Evolutionary conservation across 1,140 invertebrate genomes (phyloP), one percentile per base, ranked within the genome.

Genomic region (Pectinophora gossypiella): DNA sequence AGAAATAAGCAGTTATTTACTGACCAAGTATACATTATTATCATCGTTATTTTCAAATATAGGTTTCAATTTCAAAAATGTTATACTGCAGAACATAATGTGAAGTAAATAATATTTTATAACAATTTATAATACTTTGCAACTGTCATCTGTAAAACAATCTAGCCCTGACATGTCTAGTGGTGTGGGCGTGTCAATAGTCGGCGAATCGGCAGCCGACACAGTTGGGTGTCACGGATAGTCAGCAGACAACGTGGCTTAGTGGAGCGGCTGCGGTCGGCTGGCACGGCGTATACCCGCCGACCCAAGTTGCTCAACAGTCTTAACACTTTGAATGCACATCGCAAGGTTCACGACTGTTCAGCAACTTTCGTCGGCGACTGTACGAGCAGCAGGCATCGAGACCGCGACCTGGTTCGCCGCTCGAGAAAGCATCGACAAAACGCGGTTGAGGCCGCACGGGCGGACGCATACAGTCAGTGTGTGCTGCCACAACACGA

Each of bases 381-480:
- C n/a, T n/a, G n/a, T n/a, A n/a, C n/a, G n/a, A 70, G 57, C 64
- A 71, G 59, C 46, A 57, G 64, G 64, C 83, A 86, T 80, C 77
- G 81, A 83, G 81, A 82, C 73, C 84, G 76, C 81, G 84, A 87
- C 84, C 84, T 78, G 84, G 74, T 85, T 87, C 78, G 70, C 70
- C 76, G 76, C 76, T 81, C 82, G 84, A 85, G 84, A 87, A 87
- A 87, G 84, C 84, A 87, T 82, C 82, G 74, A 78, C 74, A 76
- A 87, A 87, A 84, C 82, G 84, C 84, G 84, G 84, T 87, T 85
- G 84, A 87, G 84, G 84, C 80, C 84, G 71, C 75, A 65, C 72
- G 74, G 67, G 69, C 71, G 68, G 70, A 80, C 72, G 70, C 61
- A 73, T 59, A 70, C 64, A 68, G 66, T 69, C 64, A 63, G 67